Conservation (phyloP, 2,113 vertebrate genomes). For the Tamias sibiricus region DNA sequence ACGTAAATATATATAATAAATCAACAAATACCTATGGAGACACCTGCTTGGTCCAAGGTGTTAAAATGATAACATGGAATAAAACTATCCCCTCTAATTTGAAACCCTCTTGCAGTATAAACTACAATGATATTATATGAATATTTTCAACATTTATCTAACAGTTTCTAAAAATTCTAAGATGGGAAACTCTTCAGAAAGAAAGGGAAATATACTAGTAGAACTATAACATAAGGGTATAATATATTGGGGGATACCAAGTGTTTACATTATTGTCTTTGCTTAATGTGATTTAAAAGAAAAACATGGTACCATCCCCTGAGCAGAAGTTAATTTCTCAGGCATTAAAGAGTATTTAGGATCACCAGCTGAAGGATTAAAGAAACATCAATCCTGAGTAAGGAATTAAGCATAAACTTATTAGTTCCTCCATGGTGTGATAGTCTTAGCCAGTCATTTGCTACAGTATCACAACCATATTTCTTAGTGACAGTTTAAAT, state of each 20-base stretch:
- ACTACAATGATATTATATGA: neutral
- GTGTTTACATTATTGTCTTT: constrained; percentile 42
- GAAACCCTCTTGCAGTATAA: neutral
- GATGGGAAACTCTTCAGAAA: neutral
- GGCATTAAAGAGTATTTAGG: constrained; percentile 59
- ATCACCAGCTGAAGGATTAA: constrained; percentile 68
- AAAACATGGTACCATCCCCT: constrained; percentile 60
- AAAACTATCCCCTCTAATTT: neutral
- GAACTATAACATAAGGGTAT: neutral
- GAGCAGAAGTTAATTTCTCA: constrained; percentile 66
- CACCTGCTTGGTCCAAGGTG: neutral
- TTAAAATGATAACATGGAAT: neutral
- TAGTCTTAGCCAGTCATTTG: constrained; percentile 56
- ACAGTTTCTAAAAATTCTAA: neutral
- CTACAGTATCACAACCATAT: constrained; percentile 48
- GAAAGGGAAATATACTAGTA: neutral
- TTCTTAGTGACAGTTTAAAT: constrained; percentile 31
- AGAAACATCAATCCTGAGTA: neutral
- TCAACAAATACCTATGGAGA: neutral
- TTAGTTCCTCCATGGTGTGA: constrained; percentile 16
- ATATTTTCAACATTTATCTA: neutral
- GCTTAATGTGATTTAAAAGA: neutral
- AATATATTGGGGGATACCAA: neutral
- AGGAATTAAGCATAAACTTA: constrained; percentile 48
- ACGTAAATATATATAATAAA: neutral